Base-by-base conservation (phyloP, 2,888 invertebrate species). In the Miltochrista miniata region DNA sequence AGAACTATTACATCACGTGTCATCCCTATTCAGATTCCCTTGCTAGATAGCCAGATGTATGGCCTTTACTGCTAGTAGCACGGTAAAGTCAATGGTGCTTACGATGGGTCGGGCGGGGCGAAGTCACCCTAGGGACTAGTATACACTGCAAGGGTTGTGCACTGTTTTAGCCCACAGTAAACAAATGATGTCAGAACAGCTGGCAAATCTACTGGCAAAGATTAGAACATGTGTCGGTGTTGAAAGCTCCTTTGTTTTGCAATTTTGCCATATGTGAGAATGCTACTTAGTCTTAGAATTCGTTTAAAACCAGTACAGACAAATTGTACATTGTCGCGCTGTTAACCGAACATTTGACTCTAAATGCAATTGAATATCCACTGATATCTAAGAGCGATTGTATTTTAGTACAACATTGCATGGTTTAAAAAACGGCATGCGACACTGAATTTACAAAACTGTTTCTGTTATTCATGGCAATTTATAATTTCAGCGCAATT, bases 81-180 rank as follows among this genome's bases (percentile, higher is more conserved):
- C 44, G 48, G 62, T 59, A 45, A 64, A 77, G 69, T 77, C 76
- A 83, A 82, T 82, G 81, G 68, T 60, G 79, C 82, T 75, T 82
- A 64, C 69, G 68, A 85, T 83, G 63, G 74, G 15, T 51, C 71
- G 74, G 85, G 85, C 81, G 83, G 78, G 74, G 72, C 70, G 50
- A 46, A 51, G 31, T 14, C 48, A 67, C 83, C 74, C 77, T 31
- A 29, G 78, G 73, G 81, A 76, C 48, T 33, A 18, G 18, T 15
- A 36, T 11, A 33, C 18, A 18, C 24, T 50, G 63, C 61, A 74
- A 79, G 80, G 83, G 83, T 79, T 76, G 71, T n/a, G 24, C 37
- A 48, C 49, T 60, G 53, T 64, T 59, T 61, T 45, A 39, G 40
- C 10, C 45, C 48, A 45, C 35, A 45, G 50, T 40, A 56, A 58